A percentile compares a stretch with the other conserved stretches of the same genome.
Conservation (phyloP, 2,888 invertebrate species). For the Escarpia spicata region DNA sequence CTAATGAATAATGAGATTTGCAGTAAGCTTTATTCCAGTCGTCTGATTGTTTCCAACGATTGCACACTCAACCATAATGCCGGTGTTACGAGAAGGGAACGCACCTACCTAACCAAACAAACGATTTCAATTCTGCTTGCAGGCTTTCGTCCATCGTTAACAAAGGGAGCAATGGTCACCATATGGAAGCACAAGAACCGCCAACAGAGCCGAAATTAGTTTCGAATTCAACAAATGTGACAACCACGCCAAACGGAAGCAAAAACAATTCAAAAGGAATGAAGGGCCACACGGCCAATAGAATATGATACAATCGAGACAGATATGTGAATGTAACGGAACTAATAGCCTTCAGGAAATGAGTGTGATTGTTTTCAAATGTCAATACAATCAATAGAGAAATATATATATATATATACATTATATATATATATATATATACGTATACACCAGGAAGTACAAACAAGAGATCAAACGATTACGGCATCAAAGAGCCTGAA, state of each 20-base stretch:
- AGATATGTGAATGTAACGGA: background rate
- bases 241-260: background rate
- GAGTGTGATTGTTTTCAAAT: no score
- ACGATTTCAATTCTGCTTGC: background rate
- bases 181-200: background rate
- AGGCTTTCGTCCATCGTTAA: background rate
- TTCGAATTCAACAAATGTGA: background rate
- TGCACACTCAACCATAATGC: no score
- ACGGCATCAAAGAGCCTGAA: no score
- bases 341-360: background rate
- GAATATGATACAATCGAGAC: background rate
- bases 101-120: background rate
- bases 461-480: no score
- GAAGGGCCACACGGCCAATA: background rate
- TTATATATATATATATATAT: no score
- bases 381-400: no score
- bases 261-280: slow-evolving; percentile 10
- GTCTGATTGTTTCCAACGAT: no score
- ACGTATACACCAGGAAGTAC: no score
- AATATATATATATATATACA: no score
- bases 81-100: no score
- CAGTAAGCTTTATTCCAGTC: no score
- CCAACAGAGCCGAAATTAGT: background rate
- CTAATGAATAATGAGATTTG: no score
- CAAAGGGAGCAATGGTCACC: background rate